phyloP scores from a whole-genome alignment of 2,797 vertebrate species.

The Nannoperca obscura region DNA sequence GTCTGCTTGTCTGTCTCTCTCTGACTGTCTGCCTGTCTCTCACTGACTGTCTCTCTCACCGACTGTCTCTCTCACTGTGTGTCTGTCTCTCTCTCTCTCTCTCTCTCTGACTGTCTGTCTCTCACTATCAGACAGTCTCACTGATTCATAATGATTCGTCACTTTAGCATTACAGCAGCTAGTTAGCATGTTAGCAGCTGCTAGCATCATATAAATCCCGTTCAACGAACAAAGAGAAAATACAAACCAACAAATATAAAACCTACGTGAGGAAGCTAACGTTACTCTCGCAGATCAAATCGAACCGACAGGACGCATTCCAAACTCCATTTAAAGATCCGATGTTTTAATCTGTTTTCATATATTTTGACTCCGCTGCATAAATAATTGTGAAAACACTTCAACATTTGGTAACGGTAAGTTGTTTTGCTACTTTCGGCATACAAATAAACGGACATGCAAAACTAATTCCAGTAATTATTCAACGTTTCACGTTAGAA shows the following conservation, averaged over 20 bases:
- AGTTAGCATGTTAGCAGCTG: conserved; percentile 11
- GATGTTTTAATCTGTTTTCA: background rate
- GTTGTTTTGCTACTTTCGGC: background rate
- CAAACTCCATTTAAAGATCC: background rate
- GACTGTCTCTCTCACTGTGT: too few relatives aligned
- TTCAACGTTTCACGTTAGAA: background rate
- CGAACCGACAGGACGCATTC: background rate
- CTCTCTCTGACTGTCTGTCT: too few relatives aligned
- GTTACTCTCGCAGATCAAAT: background rate
- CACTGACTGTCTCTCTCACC: too few relatives aligned
- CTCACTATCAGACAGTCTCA: too few relatives aligned
- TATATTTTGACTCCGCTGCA: fast-evolving
- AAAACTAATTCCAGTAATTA: fast-evolving
- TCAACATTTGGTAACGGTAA: fast-evolving
- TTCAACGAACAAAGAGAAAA: background rate
- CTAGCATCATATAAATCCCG: too few relatives aligned
- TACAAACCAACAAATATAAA: background rate
- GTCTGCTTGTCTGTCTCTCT: too few relatives aligned
- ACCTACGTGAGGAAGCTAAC: too few relatives aligned
- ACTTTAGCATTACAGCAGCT: background rate
- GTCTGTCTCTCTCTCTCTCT: too few relatives aligned
- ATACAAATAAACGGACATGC: fast-evolving
- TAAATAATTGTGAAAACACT: fast-evolving
- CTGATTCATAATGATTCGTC: too few relatives aligned
- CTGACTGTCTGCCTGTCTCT: too few relatives aligned